phyloP scores from a whole-genome alignment of 2,888 invertebrate species.

The Quadroppia sp. region DNA sequence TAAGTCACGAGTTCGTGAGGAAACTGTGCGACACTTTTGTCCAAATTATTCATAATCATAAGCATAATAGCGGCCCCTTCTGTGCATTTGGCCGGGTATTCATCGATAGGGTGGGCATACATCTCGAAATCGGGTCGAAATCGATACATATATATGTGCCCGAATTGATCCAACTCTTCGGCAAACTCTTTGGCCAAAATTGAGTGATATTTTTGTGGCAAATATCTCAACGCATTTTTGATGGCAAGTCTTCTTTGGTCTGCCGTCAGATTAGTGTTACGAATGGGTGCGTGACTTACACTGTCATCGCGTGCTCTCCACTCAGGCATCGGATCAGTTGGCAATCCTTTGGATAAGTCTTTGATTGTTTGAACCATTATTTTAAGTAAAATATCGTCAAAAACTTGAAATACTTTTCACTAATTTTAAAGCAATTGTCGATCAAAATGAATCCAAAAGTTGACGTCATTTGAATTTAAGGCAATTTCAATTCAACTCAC shows the following conservation, averaged over 20 bases:
- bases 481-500: not conserved
- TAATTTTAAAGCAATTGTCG: no score
- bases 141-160: slow-evolving; percentile 63
- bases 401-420: not conserved
- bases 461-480: not conserved
- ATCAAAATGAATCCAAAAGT: not conserved
- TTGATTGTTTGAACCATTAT: not conserved
- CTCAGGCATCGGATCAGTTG: slow-evolving; percentile 50
- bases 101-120: slow-evolving; percentile 58
- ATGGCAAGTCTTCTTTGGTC: slow-evolving; percentile 56
- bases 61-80: slow-evolving; percentile 60
- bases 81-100: slow-evolving; percentile 55
- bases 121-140: slow-evolving; percentile 55
- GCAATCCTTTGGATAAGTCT: slow-evolving; percentile 46
- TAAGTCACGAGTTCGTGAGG: slow-evolving; percentile 63
- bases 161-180: slow-evolving; percentile 57
- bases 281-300: slow-evolving; percentile 52
- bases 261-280: slow-evolving; percentile 45
- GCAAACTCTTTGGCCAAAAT: slow-evolving; percentile 58
- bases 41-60: slow-evolving; percentile 64
- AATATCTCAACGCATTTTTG: slow-evolving; percentile 60
- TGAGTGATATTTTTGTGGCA: slow-evolving; percentile 56
- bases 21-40: slow-evolving; percentile 61
- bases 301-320: slow-evolving; percentile 48
- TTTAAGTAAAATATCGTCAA: not conserved